Evolutionary conservation across 2,797 vertebrate species (phyloP).

Genomic region (Onychomys leucogaster): DNA sequence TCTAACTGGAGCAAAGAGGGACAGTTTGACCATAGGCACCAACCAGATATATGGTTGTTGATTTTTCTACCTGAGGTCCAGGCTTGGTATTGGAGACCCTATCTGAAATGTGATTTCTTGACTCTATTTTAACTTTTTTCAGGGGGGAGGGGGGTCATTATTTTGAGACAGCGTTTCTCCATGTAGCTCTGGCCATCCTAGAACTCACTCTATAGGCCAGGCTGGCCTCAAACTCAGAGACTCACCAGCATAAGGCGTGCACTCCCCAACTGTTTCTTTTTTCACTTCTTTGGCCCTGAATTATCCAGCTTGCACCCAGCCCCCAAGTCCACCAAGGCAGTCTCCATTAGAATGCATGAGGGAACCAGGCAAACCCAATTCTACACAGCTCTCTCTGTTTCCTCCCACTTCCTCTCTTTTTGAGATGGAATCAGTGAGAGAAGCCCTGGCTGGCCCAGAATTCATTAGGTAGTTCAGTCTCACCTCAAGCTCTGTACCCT

Average conservation of each 20-base stretch:
- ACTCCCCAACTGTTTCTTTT: neutral
- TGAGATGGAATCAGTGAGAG: neutral
- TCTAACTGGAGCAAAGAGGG: neutral
- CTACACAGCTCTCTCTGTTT: neutral
- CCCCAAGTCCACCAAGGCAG: neutral
- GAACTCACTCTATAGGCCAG: neutral
- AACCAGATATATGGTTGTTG: neutral
- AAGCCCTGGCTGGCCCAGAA: neutral
- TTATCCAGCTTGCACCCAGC: neutral
- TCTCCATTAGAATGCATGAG: accelerated
- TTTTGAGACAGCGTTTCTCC: neutral
- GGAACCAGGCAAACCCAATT: neutral
- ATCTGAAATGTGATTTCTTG: neutral
- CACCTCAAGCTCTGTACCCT: neutral
- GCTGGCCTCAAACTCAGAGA: neutral
- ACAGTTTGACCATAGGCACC: neutral
- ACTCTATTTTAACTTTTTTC: neutral
- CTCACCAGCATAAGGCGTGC: neutral
- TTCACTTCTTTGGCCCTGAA: neutral
- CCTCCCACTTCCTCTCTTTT: neutral
- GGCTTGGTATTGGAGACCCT: neutral
- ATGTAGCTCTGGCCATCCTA: neutral
- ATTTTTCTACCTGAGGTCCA: neutral
- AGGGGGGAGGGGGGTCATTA: too few relatives aligned
- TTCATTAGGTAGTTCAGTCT: neutral